Base-by-base conservation (phyloP, 1,140 invertebrate species). In the Paramacrobiotus metropolitanus region DNA sequence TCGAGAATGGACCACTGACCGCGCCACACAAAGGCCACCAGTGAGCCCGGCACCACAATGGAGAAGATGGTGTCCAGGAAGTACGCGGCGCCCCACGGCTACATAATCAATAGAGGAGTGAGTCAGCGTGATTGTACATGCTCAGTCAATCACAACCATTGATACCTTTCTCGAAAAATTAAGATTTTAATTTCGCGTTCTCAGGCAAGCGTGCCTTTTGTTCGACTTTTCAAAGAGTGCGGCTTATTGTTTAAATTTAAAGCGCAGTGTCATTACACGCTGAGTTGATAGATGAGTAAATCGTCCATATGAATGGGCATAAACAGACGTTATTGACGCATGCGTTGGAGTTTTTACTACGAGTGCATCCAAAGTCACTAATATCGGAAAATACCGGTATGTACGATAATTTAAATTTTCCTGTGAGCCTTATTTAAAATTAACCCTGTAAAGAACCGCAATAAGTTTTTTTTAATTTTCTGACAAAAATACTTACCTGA, bases 11-110 rank as follows among this genome's bases (percentile, higher is more conserved):
- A 79, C 85, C 86, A 90, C 24, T 80, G 77, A 30, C 87, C 86
- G 67, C 86, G 76, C 87, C 87, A 90, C 15, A 86, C 84, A 68
- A 86, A 84, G 1, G 88, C 84, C 29, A 88, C 84, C 61, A 89
- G 74, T 0, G 82, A 84, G 1, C 86, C 85, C 59, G 87, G 81
- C 28, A 89, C 78, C 44, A 82, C 77, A 31, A 89, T 84, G 21
- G 84, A 87, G 73, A 88, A 87, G 45, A 86, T 73, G 68, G 84
- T 86, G 75, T 90, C 86, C 68, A 87, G 70, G 59, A 59, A 44
- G 48, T 61, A 61, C n/a, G 9, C 34, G 34, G 9, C n/a, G 34
- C 34, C n/a, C 9, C 9, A n/a, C 34, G 9, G 34, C 9, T 9
- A 40, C 9, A 40, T n/a, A 40, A 40, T 9, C 34, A 9, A 40